Conservation (phyloP, 2,888 invertebrate genomes). For the Drosophila heteroneura region DNA sequence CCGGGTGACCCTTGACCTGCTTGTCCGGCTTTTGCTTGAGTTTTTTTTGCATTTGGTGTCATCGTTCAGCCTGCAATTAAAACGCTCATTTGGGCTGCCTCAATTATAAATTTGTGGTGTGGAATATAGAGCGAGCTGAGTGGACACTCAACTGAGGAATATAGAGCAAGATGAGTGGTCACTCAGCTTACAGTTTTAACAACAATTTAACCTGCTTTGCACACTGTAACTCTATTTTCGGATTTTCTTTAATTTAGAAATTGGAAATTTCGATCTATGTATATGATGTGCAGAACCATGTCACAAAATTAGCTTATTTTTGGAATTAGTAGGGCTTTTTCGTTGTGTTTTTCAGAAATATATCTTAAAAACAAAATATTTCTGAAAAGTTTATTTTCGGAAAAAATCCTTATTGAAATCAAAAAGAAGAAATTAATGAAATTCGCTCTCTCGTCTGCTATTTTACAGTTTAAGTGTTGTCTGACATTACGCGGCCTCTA, state of each 20-base stretch:
- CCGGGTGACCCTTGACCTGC: conserved; percentile 10
- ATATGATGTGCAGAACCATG: background rate
- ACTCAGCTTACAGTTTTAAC: conserved; percentile 8
- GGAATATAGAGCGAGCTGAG: conserved; percentile 19
- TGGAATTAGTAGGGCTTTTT: background rate
- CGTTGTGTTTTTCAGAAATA: background rate
- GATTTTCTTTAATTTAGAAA: background rate
- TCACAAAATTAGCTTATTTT: background rate
- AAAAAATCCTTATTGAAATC: no score
- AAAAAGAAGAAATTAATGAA: no score
- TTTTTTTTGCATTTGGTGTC: conserved; percentile 28
- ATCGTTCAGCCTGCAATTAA: conserved; percentile 60
- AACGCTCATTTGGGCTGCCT: conserved; percentile 51
- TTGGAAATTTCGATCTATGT: background rate
- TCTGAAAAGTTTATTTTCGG: no score
- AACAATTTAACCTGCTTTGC: conserved; percentile 22
- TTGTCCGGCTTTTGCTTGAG: conserved; percentile 50
- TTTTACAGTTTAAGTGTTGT: no score
- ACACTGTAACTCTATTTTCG: conserved; percentile 1
- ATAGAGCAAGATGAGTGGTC: conserved; percentile 11
- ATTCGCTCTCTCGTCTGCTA: no score
- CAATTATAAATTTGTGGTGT: conserved; percentile 43
- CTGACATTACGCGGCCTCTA: no score
- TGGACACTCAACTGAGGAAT: conserved; percentile 4
- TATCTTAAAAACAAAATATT: background rate